Conservation (phyloP, 2,888 invertebrate genomes). For the Ctena decussata region DNA sequence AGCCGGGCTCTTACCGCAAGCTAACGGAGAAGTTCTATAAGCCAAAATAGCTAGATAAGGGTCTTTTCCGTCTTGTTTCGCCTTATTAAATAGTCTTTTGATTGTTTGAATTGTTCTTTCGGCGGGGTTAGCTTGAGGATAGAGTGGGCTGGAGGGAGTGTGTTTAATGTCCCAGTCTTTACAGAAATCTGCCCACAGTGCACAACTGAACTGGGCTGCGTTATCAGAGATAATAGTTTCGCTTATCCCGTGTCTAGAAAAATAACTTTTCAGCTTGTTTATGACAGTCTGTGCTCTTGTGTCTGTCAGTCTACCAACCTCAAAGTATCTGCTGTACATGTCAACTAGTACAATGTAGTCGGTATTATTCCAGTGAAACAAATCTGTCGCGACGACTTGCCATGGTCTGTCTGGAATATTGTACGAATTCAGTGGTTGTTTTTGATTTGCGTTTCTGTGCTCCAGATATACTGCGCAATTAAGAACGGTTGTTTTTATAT, state of each 20-base stretch:
- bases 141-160: too few species aligned
- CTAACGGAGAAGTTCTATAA: too few species aligned
- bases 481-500: background rate
- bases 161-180: background rate
- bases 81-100: too few species aligned
- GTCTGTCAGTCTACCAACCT: background rate
- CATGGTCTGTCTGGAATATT: background rate
- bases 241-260: background rate
- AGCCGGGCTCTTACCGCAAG: too few species aligned
- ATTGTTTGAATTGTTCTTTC: too few species aligned
- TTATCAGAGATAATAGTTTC: background rate
- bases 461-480: background rate
- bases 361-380: background rate
- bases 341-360: too few species aligned
- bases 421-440: background rate
- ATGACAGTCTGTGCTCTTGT: background rate
- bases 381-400: background rate
- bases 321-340: background rate
- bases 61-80: too few species aligned
- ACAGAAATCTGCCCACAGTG: background rate
- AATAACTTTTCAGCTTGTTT: background rate
- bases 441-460: background rate
- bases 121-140: too few species aligned
- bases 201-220: background rate
- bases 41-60: too few species aligned